Base-by-base conservation (phyloP, 1,140 invertebrate species). In the Pissodes strobi region DNA sequence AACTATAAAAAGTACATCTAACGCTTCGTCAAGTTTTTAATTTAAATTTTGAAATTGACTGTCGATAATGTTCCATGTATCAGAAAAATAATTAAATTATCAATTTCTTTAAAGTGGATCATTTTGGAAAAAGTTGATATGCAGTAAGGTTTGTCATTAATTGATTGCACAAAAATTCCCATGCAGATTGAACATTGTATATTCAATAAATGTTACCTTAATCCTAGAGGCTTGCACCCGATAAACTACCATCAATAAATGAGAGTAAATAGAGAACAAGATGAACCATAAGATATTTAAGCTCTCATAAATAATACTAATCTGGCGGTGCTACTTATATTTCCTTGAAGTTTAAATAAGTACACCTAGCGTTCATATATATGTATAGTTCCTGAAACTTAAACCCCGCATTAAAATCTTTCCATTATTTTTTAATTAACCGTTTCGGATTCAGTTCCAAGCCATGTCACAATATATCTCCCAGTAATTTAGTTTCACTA, bases 401-500 rank as follows among this genome's bases (percentile, higher is more conserved):
- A 48, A 48, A 12, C 21, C 21, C 38, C 38, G 9, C 21, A 21
- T 48, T 22, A 48, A 48, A 48, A 48, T 21, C 17, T 6, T 25
- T 39, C 25, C n/a, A 15, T 55, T 45, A 19, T 58, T 58, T 58
- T 58, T 58, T 58, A 58, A 58, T 58, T 27, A 45, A 58, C 13
- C 34, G 38, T 30, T 58, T 45, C 19, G 21, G 55, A 45, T 41
- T 56, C 34, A 34, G 25, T 22, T n/a, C 25, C n/a, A 22, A 34
- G 49, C 49, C 19, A 37, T 23, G 55, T 58, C 55, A 58, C 41
- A 10, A 45, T 58, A 58, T 58, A 58, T 58, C 55, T 58, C 39
- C n/a, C 13, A 18, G 55, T 45, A 58, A 58, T 58, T 58, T 58
- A 58, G 55, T 58, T 58, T 45, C 34, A 21, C 18, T 6, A 38